phyloP scores from a whole-genome alignment of 2,113 vertebrate genomes.

The Silurus asotus region DNA sequence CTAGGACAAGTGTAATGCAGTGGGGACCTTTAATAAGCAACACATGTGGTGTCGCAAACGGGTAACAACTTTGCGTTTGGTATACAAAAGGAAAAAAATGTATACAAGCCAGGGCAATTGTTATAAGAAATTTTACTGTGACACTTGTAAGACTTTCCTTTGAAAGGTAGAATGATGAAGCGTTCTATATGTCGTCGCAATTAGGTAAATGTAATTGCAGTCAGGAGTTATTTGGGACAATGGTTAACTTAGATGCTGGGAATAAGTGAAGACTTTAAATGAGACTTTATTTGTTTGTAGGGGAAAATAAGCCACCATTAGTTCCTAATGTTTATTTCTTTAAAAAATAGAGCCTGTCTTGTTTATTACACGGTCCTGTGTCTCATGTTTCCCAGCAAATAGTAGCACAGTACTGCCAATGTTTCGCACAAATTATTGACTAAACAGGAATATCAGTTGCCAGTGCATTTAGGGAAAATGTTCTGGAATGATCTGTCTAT shows the following conservation, averaged over 20 bases:
- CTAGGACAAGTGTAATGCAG: not conserved
- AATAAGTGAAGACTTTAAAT: not conserved
- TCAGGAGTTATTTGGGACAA: not conserved
- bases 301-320: not conserved
- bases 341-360: slow-evolving; percentile 3
- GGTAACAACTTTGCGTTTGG: not conserved
- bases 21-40: not conserved
- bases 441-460: slow-evolving; percentile 7
- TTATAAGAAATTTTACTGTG: not conserved
- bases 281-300: not conserved
- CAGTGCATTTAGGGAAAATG: slow-evolving; percentile 36
- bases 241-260: not conserved
- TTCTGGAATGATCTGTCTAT: slow-evolving; percentile 30
- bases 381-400: slow-evolving; percentile 15
- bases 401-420: not conserved
- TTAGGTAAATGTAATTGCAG: not conserved
- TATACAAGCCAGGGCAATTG: not conserved
- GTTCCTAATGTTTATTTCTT: slow-evolving; percentile 3
- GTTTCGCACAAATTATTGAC: not conserved
- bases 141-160: not conserved
- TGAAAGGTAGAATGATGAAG: not conserved
- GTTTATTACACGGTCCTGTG: slow-evolving; percentile 1
- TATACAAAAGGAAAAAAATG: not conserved
- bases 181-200: not conserved
- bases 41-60: not conserved